phyloP scores from a whole-genome alignment of 2,797 vertebrate genomes.

The Macropus fuliginosus region DNA sequence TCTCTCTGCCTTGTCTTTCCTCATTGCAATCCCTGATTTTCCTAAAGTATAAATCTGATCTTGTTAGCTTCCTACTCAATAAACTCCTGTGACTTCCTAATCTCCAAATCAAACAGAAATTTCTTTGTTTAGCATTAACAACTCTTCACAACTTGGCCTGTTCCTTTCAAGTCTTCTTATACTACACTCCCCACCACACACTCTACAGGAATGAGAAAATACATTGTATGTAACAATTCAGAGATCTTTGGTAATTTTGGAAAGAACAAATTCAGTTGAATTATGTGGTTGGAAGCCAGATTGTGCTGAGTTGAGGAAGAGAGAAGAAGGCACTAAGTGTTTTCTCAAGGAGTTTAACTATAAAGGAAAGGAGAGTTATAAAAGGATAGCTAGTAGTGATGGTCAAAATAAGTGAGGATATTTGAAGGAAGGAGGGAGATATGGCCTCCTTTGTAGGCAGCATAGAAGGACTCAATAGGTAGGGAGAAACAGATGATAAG shows the following conservation, averaged over 20 bases:
- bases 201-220: not conserved
- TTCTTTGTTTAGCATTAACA: not conserved
- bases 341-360: too few relatives aligned
- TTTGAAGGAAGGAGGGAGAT: too few relatives aligned
- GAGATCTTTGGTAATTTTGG: not conserved
- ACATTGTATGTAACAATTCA: not conserved
- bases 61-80: not conserved
- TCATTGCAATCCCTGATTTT: not conserved
- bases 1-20: not conserved
- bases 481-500: too few relatives aligned
- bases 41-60: not conserved
- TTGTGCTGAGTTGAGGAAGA: too few relatives aligned
- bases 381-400: too few relatives aligned
- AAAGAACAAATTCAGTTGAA: not conserved
- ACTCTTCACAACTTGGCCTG: not conserved
- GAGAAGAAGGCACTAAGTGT: too few relatives aligned
- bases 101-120: not conserved
- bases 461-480: too few relatives aligned
- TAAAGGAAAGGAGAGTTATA: too few relatives aligned
- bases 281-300: too few relatives aligned
- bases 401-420: too few relatives aligned
- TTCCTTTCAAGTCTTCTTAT: not conserved
- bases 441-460: too few relatives aligned
- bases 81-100: not conserved
- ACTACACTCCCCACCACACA: not conserved